phyloP scores from a whole-genome alignment of 2,113 vertebrate genomes.

The Sialia sialis region DNA sequence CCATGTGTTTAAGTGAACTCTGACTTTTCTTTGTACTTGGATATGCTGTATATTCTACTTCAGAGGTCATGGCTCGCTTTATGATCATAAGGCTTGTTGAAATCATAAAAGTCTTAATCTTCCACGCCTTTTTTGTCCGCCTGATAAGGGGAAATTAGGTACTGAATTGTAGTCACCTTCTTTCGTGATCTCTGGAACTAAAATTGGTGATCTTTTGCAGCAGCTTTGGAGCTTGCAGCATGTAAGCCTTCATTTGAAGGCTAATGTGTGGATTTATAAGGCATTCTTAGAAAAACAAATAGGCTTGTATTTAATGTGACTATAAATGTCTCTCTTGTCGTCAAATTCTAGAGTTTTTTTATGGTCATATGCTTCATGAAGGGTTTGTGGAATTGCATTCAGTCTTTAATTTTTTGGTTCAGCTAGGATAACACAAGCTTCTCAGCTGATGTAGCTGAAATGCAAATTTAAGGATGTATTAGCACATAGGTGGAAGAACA shows the following conservation, averaged over 20 bases:
- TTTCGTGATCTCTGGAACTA: not conserved
- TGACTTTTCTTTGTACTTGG: not conserved
- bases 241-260: not conserved
- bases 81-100: not conserved
- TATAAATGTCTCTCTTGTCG: not conserved
- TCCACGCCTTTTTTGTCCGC: not conserved
- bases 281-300: not conserved
- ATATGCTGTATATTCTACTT: not conserved
- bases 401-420: not conserved
- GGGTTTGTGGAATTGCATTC: not conserved
- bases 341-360: not conserved
- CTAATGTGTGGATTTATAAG: not conserved
- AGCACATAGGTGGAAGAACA: not conserved
- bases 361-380: not conserved
- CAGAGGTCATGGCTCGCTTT: not conserved
- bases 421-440: not conserved
- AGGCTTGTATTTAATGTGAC: not conserved
- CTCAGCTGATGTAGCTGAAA: not conserved
- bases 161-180: not conserved
- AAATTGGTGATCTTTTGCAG: not conserved
- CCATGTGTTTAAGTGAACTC: not conserved
- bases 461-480: not conserved
- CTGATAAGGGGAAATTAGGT: not conserved
- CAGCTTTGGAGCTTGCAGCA: not conserved
- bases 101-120: not conserved